Evolutionary conservation across 2,888 invertebrate genomes (phyloP), one percentile per base, ranked within the genome.

Genomic region (Adineta ricciae): DNA sequence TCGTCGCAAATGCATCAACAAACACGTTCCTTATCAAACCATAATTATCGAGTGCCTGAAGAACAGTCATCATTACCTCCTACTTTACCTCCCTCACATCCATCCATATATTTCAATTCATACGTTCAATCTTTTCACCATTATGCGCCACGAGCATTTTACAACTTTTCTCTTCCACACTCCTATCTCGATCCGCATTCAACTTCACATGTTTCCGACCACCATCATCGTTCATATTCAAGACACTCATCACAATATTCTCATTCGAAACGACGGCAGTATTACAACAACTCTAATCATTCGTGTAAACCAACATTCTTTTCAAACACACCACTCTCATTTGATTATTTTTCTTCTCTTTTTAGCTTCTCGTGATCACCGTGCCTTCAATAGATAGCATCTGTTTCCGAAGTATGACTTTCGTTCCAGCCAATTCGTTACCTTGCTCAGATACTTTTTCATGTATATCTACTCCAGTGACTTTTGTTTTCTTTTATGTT

Each of bases 331-430:
- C 46, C 46, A 46, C 11, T 46, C 11, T 46, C 46, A 46, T n/a
- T 24, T 56, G 21, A 9, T 56, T 56, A 14, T 64, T 24, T 24
- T 21, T 41, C 41, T 24, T 72, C 32, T n/a, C 1, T 41, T 21
- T 78, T 78, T 78, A 78, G 78, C 78, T 41, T 78, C 78, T 41
- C 78, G 41, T 78, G 78, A 78, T 78, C 78, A 78, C 41, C 78
- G n/a, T 41, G 2, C 78, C 38, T 78, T 78, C 41, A 24, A 78
- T n/a, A 78, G 38, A 3, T 78, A 78, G 64, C 19, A 64, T 19
- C 2, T 32, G 27, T 7, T 64, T 64, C 46, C 46, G 11, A 46
- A 8, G 46, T 46, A 27, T 16, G 4, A 16, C 64, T 32, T 64
- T 64, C 14, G 27, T 64, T 64, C 11, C 7, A 56, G 36, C 19